Evolutionary conservation across 2,888 invertebrate species (phyloP).

Genomic region (Ectropis crepuscularia): DNA sequence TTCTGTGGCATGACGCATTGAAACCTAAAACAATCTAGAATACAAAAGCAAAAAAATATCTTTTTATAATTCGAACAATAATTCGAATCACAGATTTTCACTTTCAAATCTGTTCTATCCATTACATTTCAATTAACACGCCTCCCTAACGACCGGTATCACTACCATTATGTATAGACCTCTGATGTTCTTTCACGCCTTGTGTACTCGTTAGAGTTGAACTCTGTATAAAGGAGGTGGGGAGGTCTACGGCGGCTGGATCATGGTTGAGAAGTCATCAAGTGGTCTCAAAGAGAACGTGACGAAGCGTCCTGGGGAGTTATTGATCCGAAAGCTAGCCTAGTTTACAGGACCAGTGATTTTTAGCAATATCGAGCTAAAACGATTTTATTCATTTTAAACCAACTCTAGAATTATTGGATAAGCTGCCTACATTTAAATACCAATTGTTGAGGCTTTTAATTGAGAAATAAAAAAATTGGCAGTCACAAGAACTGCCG

Average conservation of each 20-base stretch:
- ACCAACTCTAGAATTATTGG: too few relatives aligned
- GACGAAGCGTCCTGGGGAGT: constrained; percentile 43
- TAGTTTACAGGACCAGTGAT: neutral
- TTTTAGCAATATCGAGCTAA: too few relatives aligned
- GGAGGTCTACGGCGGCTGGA: constrained; percentile 35
- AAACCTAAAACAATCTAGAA: too few relatives aligned
- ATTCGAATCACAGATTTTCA: constrained; percentile 8
- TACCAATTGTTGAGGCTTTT: too few relatives aligned
- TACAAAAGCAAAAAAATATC: too few relatives aligned
- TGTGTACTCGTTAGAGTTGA: constrained; percentile 1
- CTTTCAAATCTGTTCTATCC: constrained; percentile 26
- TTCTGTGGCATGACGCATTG: too few relatives aligned
- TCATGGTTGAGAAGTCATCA: constrained; percentile 49
- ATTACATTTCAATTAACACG: constrained; percentile 51
- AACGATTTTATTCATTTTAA: too few relatives aligned
- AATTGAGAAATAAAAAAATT: too few relatives aligned
- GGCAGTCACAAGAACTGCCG: too few relatives aligned
- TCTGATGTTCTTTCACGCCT: constrained; percentile 12
- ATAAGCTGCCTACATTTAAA: too few relatives aligned
- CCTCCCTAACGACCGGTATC: constrained; percentile 42
- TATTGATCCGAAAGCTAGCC: neutral
- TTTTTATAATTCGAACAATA: neutral
- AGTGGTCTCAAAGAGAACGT: constrained; percentile 53
- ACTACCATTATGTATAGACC: constrained; percentile 34
- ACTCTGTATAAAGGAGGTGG: constrained; percentile 15